Conservation (phyloP, 2,113 vertebrate genomes). For the Trogon melanurus region DNA sequence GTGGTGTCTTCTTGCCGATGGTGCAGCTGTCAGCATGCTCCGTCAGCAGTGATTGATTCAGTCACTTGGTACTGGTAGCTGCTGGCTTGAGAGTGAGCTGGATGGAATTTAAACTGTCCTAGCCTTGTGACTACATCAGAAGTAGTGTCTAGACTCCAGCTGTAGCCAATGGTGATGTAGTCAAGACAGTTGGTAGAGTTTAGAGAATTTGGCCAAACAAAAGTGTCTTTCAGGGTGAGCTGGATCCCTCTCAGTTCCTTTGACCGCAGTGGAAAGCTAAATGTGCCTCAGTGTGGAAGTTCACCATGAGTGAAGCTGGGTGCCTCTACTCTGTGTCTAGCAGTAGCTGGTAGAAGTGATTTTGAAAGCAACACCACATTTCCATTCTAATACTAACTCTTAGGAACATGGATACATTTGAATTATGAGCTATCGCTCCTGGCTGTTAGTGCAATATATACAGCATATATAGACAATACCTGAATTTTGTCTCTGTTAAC, state of each 20-base stretch:
- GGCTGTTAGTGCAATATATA: background rate
- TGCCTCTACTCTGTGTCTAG: background rate
- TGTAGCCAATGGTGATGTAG: background rate
- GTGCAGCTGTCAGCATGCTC: background rate
- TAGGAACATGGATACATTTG: background rate
- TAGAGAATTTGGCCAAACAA: background rate
- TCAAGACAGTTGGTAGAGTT: background rate
- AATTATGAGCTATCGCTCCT: background rate
- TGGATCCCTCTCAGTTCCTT: background rate
- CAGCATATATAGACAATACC: background rate
- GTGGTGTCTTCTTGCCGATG: accelerated
- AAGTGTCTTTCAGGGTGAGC: background rate
- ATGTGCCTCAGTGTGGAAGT: background rate
- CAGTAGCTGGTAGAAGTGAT: background rate
- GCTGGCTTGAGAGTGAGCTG: background rate
- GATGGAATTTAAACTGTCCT: background rate
- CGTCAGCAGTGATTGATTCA: accelerated
- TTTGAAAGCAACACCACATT: background rate
- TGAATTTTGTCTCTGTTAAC: background rate
- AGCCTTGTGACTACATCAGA: background rate
- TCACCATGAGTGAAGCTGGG: background rate
- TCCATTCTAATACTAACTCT: background rate
- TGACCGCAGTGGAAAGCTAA: background rate
- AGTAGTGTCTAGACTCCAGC: background rate
- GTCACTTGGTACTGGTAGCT: background rate